Base-by-base conservation (phyloP, 2,113 vertebrate genomes). In the Chunga burmeisteri region DNA sequence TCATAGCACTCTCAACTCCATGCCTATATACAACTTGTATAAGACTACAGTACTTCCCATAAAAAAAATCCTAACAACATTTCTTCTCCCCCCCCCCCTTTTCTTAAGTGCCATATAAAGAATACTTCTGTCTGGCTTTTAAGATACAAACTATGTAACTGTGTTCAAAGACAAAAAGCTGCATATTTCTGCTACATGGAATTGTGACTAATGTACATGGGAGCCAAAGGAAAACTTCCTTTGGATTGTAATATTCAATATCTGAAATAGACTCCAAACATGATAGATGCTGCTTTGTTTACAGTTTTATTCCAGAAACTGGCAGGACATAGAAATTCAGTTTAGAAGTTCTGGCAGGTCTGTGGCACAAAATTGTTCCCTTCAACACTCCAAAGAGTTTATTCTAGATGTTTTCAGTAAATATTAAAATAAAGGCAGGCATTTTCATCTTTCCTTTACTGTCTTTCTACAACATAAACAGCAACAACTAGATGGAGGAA, bases 71-170 rank as follows among this genome's bases (percentile, higher is more conserved):
- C 12, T 40, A 55, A 22, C 3, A 52, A 38, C 1, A 3, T 50
- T 83, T 63, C 53, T 36, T 49, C 52, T 16, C 11, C 13, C 7
- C 16, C 10, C 0, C 7, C 4, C 1, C 2, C 3, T 2, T 20
- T 10, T 66, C 67, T 68, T n/a, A 40, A 58, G 53, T 79, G 22
- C 3, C 12, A 82, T n/a, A 61, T 6, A 86, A 55, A 79, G 20
- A 55, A 9, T 11, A 65, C 55, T 70, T 53, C 21, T 53, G 8
- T 46, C 38, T 66, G 52, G 15, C 10, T 83, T 94, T 77, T 73
- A 74, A 77, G 40, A 58, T 29, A 70, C 16, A 53, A 89, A 71
- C 25, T n/a, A 23, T 12, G 9, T 34, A 80, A 15, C 12, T n/a
- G 7, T 25, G 17, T 67, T 89, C 73, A 73, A 85, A 91, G 56